Conservation (phyloP, 2,797 vertebrate species). For the Thamnophis elegans region DNA sequence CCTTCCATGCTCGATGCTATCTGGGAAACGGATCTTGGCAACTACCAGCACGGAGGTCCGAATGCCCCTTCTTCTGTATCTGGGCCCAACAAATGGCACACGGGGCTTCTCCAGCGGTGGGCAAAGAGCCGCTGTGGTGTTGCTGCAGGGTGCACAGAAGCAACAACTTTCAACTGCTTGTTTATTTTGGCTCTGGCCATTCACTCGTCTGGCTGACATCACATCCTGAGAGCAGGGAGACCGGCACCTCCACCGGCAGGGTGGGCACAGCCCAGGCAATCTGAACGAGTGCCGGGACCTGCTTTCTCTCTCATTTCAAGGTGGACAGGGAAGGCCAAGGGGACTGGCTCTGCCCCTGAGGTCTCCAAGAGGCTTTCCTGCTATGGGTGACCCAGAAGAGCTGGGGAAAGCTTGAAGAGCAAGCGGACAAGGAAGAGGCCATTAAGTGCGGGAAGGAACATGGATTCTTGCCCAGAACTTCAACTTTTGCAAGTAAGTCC, state of each 20-base stretch:
- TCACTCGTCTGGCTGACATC: slow-evolving; percentile 13
- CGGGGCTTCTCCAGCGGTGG: background rate
- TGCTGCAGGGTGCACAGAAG: background rate
- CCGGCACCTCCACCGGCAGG: slow-evolving; percentile 7
- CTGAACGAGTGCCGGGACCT: background rate
- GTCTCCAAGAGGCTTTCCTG: background rate
- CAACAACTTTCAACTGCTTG: slow-evolving; percentile 16
- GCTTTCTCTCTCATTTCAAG: background rate
- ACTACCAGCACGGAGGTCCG: background rate
- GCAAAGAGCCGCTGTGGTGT: background rate
- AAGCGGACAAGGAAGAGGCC: background rate
- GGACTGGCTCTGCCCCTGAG: background rate
- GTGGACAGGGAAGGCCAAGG: background rate
- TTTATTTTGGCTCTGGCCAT: slow-evolving; percentile 23
- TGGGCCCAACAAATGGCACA: too few species aligned
- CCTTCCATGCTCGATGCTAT: background rate
- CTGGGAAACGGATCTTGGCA: background rate
- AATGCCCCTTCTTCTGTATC: too few species aligned
- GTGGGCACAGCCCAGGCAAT: background rate
- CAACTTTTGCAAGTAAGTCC: slow-evolving; percentile 17
- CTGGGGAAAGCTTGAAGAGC: background rate
- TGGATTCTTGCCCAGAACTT: slow-evolving; percentile 10
- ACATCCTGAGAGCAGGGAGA: slow-evolving; percentile 17
- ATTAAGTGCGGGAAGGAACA: background rate
- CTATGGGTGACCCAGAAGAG: background rate